These are phyloP conservation scores for Rhinichthys osculus DNA, from an alignment of 2,797 vertebrate genomes.

Conservation along the genomic window DNA sequence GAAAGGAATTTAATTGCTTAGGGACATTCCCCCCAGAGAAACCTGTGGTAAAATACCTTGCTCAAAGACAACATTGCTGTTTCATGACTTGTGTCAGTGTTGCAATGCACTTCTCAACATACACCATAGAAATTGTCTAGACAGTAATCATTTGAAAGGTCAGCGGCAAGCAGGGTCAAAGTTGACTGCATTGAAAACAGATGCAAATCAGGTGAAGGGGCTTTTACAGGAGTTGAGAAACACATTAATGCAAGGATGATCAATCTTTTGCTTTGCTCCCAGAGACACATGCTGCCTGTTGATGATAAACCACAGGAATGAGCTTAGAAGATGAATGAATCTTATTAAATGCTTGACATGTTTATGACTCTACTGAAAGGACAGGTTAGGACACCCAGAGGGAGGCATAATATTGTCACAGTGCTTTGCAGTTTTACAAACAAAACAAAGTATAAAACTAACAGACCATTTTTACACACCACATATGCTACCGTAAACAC, in stretches of 20 bases:
- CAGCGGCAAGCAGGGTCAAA: background rate
- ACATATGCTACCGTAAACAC: background rate
- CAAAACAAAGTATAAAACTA: background rate
- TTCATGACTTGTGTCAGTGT: background rate
- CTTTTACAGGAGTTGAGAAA: background rate
- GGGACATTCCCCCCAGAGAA: background rate
- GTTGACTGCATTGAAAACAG: background rate
- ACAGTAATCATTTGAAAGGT: background rate
- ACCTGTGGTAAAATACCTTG: background rate
- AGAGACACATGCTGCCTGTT: background rate
- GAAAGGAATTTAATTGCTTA: background rate
- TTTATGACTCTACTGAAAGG: constrained; percentile 40
- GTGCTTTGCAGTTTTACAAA: constrained; percentile 10
- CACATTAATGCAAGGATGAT: constrained; percentile 11
- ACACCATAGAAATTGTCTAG: background rate
- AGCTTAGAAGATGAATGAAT: constrained; percentile 22
- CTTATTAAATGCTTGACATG: constrained; percentile 37
- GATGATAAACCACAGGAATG: constrained; percentile 18
- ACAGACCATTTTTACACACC: background rate
- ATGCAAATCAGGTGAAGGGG: background rate
- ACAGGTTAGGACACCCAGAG: constrained; percentile 22
- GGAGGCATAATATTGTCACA: constrained; percentile 1
- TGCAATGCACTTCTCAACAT: background rate
- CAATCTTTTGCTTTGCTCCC: constrained; percentile 23
- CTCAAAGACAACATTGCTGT: background rate